These are phyloP conservation scores for Chrysolina americana DNA, from an alignment of 2,888 invertebrate species.

Conservation along the genomic window DNA sequence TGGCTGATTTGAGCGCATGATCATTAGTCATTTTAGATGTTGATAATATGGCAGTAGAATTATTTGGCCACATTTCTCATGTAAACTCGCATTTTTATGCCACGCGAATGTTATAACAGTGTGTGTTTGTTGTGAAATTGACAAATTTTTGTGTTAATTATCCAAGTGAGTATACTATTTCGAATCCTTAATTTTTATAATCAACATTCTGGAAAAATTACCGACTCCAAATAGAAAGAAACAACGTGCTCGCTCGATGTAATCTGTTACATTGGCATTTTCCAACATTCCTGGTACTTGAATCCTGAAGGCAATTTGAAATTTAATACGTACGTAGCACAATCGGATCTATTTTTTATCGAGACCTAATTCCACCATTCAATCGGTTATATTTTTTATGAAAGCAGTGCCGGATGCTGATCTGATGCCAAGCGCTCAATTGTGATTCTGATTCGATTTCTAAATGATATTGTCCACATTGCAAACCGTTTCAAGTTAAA, in stretches of 20 bases:
- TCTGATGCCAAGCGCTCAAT: slow-evolving; percentile 16
- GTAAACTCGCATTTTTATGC: slow-evolving; percentile 51
- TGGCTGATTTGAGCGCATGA: slow-evolving; percentile 44
- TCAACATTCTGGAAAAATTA: not conserved
- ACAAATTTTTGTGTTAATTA: slow-evolving; percentile 35
- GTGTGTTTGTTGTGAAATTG: slow-evolving; percentile 43
- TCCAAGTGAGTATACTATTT: slow-evolving; percentile 40
- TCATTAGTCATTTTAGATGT: slow-evolving; percentile 41
- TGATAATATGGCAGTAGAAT: slow-evolving; percentile 54
- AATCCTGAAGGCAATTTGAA: not conserved
- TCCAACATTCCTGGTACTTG: not conserved
- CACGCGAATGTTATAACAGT: slow-evolving; percentile 51
- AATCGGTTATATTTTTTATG: not conserved
- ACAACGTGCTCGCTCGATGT: slow-evolving; percentile 4
- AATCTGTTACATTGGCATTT: slow-evolving; percentile 4
- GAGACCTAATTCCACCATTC: not conserved
- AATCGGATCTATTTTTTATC: not conserved
- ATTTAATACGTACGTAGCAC: not conserved
- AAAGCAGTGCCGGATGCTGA: slow-evolving; percentile 4
- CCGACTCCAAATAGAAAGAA: not conserved
- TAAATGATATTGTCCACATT: not conserved
- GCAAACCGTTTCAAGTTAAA: not conserved
- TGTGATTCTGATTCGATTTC: slow-evolving; percentile 4
- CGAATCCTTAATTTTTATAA: not conserved
- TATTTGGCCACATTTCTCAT: slow-evolving; percentile 53